Evolutionary conservation across 2,888 invertebrate genomes (phyloP), one percentile per base, ranked within the genome.

Genomic region (Brachypterus glaber): DNA sequence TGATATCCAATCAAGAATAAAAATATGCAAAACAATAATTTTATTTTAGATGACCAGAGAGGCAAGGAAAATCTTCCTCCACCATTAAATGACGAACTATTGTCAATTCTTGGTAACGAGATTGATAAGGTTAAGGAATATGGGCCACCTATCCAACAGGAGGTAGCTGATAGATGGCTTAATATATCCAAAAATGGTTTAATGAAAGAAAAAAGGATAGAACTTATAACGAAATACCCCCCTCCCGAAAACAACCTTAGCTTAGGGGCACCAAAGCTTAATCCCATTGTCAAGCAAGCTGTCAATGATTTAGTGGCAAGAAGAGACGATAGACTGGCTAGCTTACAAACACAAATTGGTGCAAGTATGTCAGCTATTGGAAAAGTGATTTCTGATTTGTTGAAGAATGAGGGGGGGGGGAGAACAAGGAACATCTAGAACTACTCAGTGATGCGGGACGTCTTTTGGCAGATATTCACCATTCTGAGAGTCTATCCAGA

Each of bases 391-490:
- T 18, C 35, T 21, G 5, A n/a, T 9, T 15, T 35, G 8, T 2
- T 30, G 11, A 17, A 25, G 17, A 21, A 38, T 4, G 37, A 16
- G 11, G 41, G 29, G 8, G 14, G 33, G 18, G 24, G 37, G 27
- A 9, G 24, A 37, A 7, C 13, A 37, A 5, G 11, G 8, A 33
- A 3, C n/a, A 15, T 32, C n/a, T 37, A 7, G 7, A 37, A 15
- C 11, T 32, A 16, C 11, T 33, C 7, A 32, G 30, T 29, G 17
- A 33, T 33, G n/a, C 17, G 27, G 25, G 13, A 7, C 13, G 21
- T 11, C 18, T 37, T 17, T 29, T 43, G 9, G 9, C 26, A 13
- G 37, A 43, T 25, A 33, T 31, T 21, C 35, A 43, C 21, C 27
- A 35, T n/a, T 26, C 32, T 24, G 17, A 39, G 18, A 37, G 37